Percentiles rank a stretch among this genome's conserved stretches.
Conservation (phyloP, 2,113 vertebrate species). For the Tichodroma muraria region DNA sequence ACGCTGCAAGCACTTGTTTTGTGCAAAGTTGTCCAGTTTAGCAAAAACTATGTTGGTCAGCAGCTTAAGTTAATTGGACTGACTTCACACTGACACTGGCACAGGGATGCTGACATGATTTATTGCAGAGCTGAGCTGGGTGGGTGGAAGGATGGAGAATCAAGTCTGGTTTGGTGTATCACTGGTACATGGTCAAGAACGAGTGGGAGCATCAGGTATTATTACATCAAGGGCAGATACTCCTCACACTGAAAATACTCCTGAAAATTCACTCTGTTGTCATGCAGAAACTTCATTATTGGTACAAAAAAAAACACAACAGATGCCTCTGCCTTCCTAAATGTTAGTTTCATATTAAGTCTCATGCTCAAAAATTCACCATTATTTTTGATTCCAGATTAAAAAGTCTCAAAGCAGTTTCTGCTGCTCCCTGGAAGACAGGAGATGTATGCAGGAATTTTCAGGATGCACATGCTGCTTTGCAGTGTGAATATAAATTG, state of each 20-base stretch:
- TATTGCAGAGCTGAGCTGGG: background rate
- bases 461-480: background rate
- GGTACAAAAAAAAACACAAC: background rate
- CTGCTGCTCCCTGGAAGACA: background rate
- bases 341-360: background rate
- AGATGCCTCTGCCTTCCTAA: background rate
- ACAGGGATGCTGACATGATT: slow-evolving; percentile 32
- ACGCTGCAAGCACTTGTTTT: background rate
- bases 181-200: background rate
- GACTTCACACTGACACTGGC: slow-evolving; percentile 21
- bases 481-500: background rate
- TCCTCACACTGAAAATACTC: background rate
- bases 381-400: background rate
- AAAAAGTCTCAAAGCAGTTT: background rate
- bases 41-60: background rate
- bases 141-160: background rate
- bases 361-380: background rate
- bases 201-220: background rate
- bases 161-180: background rate
- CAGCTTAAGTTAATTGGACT: slow-evolving; percentile 35
- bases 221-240: background rate
- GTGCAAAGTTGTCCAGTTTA: background rate
- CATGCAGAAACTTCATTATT: background rate
- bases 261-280: background rate
- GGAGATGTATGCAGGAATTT: background rate